Base-by-base conservation (phyloP, 2,113 vertebrate genomes). In the Corythoichthys haematopterus region DNA sequence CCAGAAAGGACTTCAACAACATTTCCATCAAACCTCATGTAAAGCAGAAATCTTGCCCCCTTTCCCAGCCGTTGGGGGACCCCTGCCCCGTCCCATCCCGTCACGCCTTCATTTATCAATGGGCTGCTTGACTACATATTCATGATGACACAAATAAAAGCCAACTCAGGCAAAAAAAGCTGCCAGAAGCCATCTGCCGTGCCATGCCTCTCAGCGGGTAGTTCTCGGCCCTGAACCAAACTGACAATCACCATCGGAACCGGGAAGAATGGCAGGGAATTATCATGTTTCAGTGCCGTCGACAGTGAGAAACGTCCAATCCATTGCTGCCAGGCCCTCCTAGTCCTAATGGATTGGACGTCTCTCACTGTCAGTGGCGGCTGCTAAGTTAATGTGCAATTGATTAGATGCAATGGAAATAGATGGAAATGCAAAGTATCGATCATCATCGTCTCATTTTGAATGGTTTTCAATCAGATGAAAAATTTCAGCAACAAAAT, bases 41-140 rank as follows among this genome's bases (percentile, higher is more conserved):
- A 15, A 37, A 3, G 33, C 11, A 10, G 28, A 14, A 40, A 14
- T 45, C 59, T 43, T 12, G 16, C 16, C 38, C 11, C 37, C 40
- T 61, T 61, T 61, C 76, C 68, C 64, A 36, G 75, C 48, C 75
- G 11, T 38, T 76, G 4, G 2, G 70, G 76, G 76, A 82, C 84
- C 81, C 85, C 83, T 80, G 3, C 33, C 33, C 52, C 20, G 33
- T 55, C 52, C 78, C 72, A 14, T 65, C 64, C 37, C 6, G 53
- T 51, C 78, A 68, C 69, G 38, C 46, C 67, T 55, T 80, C 82
- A 85, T 83, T 69, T 80, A 73, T 85, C 82, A 79, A 81, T 70
- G 58, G 79, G 58, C 64, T 76, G 82, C 80, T 77, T 83, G 79
- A 89, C 87, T 83, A 87, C 81, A 86, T 81, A 88, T 87, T 89